These are phyloP conservation scores for Hypsibius dujardini DNA, from an alignment of 1,140 invertebrate genomes.

Conservation along the genomic window DNA sequence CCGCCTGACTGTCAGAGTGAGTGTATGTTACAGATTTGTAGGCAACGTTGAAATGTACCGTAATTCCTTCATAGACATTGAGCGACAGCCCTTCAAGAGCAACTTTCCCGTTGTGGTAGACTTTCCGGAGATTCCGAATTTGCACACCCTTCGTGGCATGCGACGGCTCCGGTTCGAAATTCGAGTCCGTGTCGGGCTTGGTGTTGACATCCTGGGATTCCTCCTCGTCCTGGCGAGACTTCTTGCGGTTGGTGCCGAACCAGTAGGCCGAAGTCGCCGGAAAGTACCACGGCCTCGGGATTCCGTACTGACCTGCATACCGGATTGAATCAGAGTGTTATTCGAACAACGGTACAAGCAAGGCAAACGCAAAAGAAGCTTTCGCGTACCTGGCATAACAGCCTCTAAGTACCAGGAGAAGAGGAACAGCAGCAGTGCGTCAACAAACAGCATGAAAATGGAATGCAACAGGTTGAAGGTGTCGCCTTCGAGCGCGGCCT, in stretches of 20 bases:
- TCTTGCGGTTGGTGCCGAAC: constrained; percentile 29
- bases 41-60: constrained; percentile 23
- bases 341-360: constrained; percentile 5
- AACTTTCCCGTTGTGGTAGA: constrained; percentile 37
- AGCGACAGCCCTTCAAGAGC: constrained; percentile 49
- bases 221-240: constrained; percentile 18
- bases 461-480: constrained; percentile 44
- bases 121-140: constrained; percentile 45
- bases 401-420: constrained; percentile 45
- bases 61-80: constrained; percentile 44
- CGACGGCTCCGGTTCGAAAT: constrained; percentile 41
- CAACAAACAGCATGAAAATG: constrained; percentile 40
- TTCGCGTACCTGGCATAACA: constrained; percentile 41
- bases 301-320: constrained; percentile 34
- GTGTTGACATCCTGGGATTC: constrained; percentile 4
- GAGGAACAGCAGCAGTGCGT: constrained; percentile 36
- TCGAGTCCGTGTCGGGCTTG: constrained; percentile 21
- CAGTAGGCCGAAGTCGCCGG: constrained; percentile 38
- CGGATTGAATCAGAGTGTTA: no score
- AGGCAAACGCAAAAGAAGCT: constrained; percentile 15
- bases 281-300: constrained; percentile 38
- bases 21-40: no score
- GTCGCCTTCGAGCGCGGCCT: constrained; percentile 50
- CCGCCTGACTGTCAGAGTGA: no score
- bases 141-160: constrained; percentile 42